phyloP scores from a whole-genome alignment of 2,888 invertebrate species.

The Drosophila mulleri region DNA sequence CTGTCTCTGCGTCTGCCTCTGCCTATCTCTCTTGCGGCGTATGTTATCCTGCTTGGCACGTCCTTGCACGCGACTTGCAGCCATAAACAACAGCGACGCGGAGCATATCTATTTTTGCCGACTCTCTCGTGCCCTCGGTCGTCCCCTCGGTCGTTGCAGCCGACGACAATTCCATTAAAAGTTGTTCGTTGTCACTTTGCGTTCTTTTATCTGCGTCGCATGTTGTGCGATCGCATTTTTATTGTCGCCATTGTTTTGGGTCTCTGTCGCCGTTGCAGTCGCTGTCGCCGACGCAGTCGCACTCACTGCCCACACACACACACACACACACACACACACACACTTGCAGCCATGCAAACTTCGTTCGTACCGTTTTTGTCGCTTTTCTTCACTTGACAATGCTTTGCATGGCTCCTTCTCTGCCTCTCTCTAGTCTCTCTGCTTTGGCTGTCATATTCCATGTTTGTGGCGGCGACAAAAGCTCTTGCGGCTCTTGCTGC shows the following conservation, averaged over 20 bases:
- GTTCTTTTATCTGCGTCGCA: constrained; percentile 77
- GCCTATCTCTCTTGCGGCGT: not conserved
- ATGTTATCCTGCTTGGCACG: constrained; percentile 47
- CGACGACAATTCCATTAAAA: constrained; percentile 81
- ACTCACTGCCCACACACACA: constrained; percentile 61
- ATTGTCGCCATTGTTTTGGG: constrained; percentile 80
- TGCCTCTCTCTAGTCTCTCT: constrained; percentile 1
- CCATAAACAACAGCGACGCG: constrained; percentile 51
- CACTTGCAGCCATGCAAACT: constrained; percentile 1
- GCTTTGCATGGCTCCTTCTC: constrained; percentile 66
- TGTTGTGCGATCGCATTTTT: constrained; percentile 82
- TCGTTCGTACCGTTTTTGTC: constrained; percentile 60
- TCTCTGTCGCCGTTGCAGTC: constrained; percentile 18
- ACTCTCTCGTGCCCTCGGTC: not conserved
- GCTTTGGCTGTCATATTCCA: constrained; percentile 76
- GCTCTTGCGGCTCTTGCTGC: constrained; percentile 48
- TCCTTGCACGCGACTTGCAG: constrained; percentile 66
- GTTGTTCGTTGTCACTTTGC: constrained; percentile 81
- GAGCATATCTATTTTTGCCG: constrained; percentile 34
- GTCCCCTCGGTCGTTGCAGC: constrained; percentile 31
- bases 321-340: constrained; percentile 41
- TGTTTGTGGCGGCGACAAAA: constrained; percentile 79
- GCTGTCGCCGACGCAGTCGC: constrained; percentile 16
- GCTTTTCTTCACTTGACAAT: constrained; percentile 77
- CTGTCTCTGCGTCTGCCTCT: not conserved